phyloP scores from a whole-genome alignment of 1,140 invertebrate species.

The Bombus confusus region DNA sequence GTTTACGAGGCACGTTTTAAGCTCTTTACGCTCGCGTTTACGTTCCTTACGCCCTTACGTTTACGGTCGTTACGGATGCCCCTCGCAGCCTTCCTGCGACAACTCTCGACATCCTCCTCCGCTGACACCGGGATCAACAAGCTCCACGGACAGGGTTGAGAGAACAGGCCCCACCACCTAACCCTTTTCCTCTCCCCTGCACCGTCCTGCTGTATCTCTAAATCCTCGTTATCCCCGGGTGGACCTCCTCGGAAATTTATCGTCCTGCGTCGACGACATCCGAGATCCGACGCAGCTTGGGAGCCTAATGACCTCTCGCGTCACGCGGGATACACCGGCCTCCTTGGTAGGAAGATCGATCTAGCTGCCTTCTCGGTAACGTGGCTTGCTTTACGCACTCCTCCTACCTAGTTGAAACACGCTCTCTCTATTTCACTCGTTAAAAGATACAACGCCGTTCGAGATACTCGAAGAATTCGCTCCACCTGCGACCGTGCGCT shows the following conservation, averaged over 20 bases:
- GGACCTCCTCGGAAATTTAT: constrained; percentile 67
- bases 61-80: constrained; percentile 67
- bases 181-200: not conserved
- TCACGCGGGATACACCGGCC: constrained; percentile 47
- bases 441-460: not conserved
- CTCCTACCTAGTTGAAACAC: not conserved
- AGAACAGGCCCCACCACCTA: constrained; percentile 1
- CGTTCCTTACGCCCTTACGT: constrained; percentile 62
- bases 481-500: constrained; percentile 16
- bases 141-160: constrained; percentile 51
- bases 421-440: not conserved
- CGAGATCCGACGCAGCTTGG: constrained; percentile 62
- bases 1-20: constrained; percentile 71
- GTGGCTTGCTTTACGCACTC: not conserved
- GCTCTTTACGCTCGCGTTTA: constrained; percentile 67
- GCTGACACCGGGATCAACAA: constrained; percentile 62
- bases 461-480: not conserved
- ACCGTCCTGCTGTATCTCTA: constrained; percentile 45
- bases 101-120: constrained; percentile 56
- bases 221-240: constrained; percentile 58
- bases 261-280: constrained; percentile 64
- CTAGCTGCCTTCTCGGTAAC: constrained; percentile 27
- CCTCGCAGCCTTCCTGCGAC: constrained; percentile 60
- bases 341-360: constrained; percentile 52
- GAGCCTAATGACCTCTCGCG: constrained; percentile 68